A percentile compares a stretch with the other conserved stretches of the same genome.
Evolutionary conservation across 2,113 vertebrate species (phyloP).

Genomic region (Cinclus mexicanus): DNA sequence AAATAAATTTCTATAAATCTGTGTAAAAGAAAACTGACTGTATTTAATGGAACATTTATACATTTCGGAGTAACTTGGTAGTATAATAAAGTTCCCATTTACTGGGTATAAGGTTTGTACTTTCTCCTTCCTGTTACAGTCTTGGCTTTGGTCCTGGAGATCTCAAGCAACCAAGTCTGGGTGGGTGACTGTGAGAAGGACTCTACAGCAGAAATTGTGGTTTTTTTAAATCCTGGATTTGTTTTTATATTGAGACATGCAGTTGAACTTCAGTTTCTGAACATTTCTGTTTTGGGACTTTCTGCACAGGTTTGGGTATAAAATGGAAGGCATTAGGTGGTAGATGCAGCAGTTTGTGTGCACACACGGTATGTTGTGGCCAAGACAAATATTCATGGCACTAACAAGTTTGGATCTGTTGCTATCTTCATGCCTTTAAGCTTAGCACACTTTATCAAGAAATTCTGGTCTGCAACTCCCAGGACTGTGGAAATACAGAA

Average conservation of each 20-base stretch:
- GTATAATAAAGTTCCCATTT: conserved; percentile 81
- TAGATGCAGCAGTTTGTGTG: neutral
- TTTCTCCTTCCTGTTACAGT: neutral
- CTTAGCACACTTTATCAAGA: conserved; percentile 56
- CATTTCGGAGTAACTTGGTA: conserved; percentile 71
- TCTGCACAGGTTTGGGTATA: neutral
- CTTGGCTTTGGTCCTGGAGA: neutral
- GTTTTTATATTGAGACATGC: neutral
- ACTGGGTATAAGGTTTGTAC: conserved; percentile 38
- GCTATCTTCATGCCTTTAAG: conserved; percentile 51
- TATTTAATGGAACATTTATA: conserved; percentile 83
- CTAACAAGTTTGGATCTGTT: conserved; percentile 72
- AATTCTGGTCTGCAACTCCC: conserved; percentile 44
- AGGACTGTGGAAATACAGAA: conserved; percentile 44
- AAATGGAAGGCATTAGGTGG: neutral
- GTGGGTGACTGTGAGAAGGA: neutral
- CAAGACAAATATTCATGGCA: conserved; percentile 45
- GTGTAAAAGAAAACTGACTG: conserved; percentile 71
- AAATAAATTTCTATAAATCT: conserved; percentile 75
- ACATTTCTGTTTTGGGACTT: neutral
- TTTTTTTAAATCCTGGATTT: neutral
- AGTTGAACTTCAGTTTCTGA: neutral
- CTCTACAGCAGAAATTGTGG: neutral
- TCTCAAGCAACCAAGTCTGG: neutral
- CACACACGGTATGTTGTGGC: neutral